Percentiles rank a stretch among this genome's conserved stretches.
Evolutionary conservation across 2,888 invertebrate species (phyloP).

Genomic region (Scotopteryx bipunctaria): DNA sequence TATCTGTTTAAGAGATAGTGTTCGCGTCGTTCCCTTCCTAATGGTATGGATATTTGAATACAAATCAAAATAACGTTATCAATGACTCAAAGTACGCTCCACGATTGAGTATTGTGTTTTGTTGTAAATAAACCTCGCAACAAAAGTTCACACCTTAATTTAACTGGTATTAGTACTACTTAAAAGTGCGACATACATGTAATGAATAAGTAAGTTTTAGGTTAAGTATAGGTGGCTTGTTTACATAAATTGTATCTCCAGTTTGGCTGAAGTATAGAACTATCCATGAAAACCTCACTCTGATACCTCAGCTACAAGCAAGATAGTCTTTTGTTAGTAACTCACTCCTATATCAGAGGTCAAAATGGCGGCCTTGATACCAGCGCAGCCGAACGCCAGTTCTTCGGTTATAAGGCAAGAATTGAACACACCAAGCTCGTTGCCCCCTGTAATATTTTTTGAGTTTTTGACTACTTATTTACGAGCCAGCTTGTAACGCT

Average conservation of each 20-base stretch:
- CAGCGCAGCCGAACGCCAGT: conserved; percentile 86
- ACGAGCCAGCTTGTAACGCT: too few species aligned
- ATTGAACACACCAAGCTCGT: conserved; percentile 81
- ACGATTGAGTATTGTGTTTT: too few species aligned
- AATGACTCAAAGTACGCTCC: too few species aligned
- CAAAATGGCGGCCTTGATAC: conserved; percentile 67
- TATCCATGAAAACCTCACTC: conserved; percentile 30
- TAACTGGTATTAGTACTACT: too few species aligned
- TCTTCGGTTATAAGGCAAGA: conserved; percentile 50
- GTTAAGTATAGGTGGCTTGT: too few species aligned
- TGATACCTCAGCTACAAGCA: neutral
- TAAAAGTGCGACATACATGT: too few species aligned
- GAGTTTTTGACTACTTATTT: neutral
- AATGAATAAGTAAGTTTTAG: too few species aligned
- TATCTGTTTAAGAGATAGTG: conserved; percentile 5
- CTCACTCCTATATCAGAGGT: conserved; percentile 57
- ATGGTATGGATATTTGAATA: too few species aligned
- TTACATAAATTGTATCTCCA: neutral
- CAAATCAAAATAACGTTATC: too few species aligned
- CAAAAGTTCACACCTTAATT: too few species aligned
- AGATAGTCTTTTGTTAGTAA: conserved; percentile 16
- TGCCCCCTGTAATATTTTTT: conserved; percentile 70
- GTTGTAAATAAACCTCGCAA: too few species aligned
- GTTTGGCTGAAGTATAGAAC: neutral
- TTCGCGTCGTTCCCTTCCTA: too few species aligned